Conservation (phyloP, 2,113 vertebrate genomes). For the Orcinus orca region DNA sequence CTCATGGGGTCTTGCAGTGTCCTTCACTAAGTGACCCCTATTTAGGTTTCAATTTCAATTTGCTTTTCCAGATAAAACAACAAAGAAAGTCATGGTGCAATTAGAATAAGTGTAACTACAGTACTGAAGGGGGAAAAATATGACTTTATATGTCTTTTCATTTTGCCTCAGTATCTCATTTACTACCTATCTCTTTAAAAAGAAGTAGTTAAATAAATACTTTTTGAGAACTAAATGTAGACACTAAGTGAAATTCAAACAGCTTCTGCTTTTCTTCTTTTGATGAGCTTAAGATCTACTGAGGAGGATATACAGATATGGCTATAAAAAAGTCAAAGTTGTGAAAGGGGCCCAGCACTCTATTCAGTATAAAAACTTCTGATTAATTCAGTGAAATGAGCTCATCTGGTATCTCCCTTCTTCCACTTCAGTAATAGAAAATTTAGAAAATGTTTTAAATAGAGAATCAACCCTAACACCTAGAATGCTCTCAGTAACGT, state of each 20-base stretch:
- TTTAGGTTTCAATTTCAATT: slow-evolving; percentile 37
- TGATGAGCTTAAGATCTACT: neutral
- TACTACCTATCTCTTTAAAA: neutral
- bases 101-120: neutral
- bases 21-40: neutral
- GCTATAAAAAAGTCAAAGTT: neutral
- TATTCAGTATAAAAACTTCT: neutral
- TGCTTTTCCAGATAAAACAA: neutral
- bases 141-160: neutral
- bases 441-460: neutral
- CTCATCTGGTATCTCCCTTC: neutral
- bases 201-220: neutral
- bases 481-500: neutral
- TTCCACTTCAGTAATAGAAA: neutral
- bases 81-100: neutral
- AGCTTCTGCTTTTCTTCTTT: neutral
- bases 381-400: neutral
- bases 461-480: neutral
- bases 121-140: neutral
- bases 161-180: neutral
- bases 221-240: neutral
- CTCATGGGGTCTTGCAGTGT: neutral
- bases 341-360: neutral
- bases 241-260: neutral
- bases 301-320: neutral